Evolutionary conservation across 92 coral and sea anemone species (phyloP).

Genomic region (Phenganax subtilis): DNA sequence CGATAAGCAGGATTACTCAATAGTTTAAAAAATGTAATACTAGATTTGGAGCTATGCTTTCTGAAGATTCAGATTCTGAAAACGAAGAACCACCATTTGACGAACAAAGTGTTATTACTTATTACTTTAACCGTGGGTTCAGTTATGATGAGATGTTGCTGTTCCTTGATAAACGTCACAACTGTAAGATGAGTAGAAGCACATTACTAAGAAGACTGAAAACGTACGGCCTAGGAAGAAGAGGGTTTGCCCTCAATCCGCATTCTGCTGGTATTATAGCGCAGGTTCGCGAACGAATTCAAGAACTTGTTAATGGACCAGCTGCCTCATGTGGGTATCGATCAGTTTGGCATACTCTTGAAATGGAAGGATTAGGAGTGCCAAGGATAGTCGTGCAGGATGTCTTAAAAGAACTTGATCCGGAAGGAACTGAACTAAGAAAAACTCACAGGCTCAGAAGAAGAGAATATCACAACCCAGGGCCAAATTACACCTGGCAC

Average conservation of each 20-base stretch:
- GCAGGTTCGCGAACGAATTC: conserved; percentile 42
- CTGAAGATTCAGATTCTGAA: neutral
- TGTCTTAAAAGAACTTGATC: conserved; percentile 57
- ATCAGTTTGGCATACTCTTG: conserved; percentile 56
- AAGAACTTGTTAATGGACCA: conserved; percentile 55
- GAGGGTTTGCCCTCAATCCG: neutral
- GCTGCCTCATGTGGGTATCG: conserved; percentile 60
- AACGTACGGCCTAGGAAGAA: conserved; percentile 43
- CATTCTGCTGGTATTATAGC: conserved; percentile 18
- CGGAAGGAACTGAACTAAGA: conserved; percentile 46
- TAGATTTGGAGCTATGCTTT: neutral
- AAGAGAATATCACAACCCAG: conserved; percentile 39
- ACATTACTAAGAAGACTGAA: conserved; percentile 55
- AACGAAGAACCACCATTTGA: conserved; percentile 29
- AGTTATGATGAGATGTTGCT: conserved; percentile 56
- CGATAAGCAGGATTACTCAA: too few species aligned
- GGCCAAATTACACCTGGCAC: conserved; percentile 54
- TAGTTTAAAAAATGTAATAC: too few species aligned
- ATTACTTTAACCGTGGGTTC: conserved; percentile 53
- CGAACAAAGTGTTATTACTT: conserved; percentile 49
- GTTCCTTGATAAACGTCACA: conserved; percentile 48
- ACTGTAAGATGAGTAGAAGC: conserved; percentile 47
- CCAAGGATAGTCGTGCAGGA: conserved; percentile 57
- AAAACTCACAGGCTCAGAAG: conserved; percentile 48
- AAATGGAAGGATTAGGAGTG: conserved; percentile 56